phyloP scores from a whole-genome alignment of 2,797 vertebrate species.

The Thamnophis elegans region DNA sequence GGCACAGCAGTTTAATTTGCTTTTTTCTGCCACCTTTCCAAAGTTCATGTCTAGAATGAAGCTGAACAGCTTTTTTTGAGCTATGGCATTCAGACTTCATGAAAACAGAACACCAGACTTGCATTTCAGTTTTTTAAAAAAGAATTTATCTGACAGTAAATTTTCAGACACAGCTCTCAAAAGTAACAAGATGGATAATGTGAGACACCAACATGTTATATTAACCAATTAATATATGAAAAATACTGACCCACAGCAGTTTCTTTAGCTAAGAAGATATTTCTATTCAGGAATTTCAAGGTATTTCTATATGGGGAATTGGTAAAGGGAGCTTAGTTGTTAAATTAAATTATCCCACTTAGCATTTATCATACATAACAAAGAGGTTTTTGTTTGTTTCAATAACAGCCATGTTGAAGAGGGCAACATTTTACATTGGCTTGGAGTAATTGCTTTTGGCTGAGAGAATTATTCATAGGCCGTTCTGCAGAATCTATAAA shows the following conservation, averaged over 20 bases:
- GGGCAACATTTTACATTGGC: constrained; percentile 1
- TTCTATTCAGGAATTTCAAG: constrained; percentile 25
- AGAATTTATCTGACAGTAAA: constrained; percentile 51
- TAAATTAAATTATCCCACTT: constrained; percentile 46
- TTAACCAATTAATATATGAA: constrained; percentile 51
- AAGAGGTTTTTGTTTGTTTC: neutral
- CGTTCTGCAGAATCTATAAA: neutral
- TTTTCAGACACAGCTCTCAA: constrained; percentile 59
- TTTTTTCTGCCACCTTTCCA: constrained; percentile 77
- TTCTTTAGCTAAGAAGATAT: constrained; percentile 58
- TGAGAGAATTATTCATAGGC: neutral
- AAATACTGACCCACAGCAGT: constrained; percentile 48
- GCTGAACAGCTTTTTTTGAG: constrained; percentile 68
- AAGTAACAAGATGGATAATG: constrained; percentile 50
- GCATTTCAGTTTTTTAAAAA: constrained; percentile 46
- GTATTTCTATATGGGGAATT: neutral
- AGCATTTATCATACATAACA: neutral
- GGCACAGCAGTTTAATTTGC: constrained; percentile 68
- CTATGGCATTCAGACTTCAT: constrained; percentile 68
- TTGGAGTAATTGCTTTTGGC: constrained; percentile 27
- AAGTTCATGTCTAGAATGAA: constrained; percentile 74
- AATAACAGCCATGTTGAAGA: constrained; percentile 26
- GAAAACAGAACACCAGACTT: constrained; percentile 73
- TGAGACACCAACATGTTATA: constrained; percentile 50
- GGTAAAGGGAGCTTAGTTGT: constrained; percentile 18